Evolutionary conservation across 2,797 vertebrate genomes (phyloP).

Genomic region (Falco naumanni): DNA sequence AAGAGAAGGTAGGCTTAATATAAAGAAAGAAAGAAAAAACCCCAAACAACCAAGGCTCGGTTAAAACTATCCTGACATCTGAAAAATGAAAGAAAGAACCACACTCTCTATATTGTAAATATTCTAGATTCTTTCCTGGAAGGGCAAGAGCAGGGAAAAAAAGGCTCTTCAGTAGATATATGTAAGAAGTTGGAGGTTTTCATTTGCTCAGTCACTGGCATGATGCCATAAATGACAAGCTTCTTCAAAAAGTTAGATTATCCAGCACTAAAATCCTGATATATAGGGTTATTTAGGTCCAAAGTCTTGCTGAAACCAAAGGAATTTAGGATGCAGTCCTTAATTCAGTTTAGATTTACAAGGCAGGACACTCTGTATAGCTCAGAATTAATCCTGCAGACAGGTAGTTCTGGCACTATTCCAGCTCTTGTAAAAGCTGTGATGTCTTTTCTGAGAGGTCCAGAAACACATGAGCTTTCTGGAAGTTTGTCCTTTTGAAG

Average conservation of each 20-base stretch:
- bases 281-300: not conserved
- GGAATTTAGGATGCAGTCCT: slow-evolving; percentile 36
- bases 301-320: slow-evolving; percentile 35
- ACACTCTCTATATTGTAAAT: not conserved
- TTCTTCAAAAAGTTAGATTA: slow-evolving; percentile 16
- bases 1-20: not conserved
- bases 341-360: slow-evolving; percentile 51
- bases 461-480: not conserved
- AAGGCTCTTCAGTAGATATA: not conserved
- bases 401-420: not conserved
- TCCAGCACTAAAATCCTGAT: slow-evolving; percentile 20
- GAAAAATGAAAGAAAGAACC: not conserved
- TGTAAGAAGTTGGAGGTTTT: slow-evolving; percentile 5
- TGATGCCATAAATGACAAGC: not conserved
- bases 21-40: not conserved
- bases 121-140: slow-evolving; percentile 1
- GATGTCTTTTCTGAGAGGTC: not conserved
- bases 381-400: slow-evolving; percentile 19
- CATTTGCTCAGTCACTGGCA: not conserved
- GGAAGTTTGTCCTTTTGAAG: not conserved
- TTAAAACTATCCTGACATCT: not conserved
- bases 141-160: not conserved
- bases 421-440: not conserved
- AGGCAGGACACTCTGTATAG: not conserved
- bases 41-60: not conserved